phyloP scores from a whole-genome alignment of 2,888 invertebrate species.

The Polymixis lichenea region DNA sequence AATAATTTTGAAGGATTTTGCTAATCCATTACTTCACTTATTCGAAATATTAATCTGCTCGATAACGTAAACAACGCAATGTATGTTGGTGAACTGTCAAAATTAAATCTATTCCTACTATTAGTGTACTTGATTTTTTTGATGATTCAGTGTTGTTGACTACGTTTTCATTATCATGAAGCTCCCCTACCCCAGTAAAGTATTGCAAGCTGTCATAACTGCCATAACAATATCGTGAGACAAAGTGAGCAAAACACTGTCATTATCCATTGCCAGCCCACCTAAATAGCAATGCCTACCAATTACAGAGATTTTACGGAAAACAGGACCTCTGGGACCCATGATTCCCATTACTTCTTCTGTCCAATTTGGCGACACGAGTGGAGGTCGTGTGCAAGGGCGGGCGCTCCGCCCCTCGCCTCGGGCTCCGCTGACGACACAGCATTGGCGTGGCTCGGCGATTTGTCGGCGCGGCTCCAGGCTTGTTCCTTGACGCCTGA shows the following conservation, averaged over 20 bases:
- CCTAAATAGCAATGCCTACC: constrained; percentile 25
- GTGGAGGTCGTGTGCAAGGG: constrained; percentile 70
- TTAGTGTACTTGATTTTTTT: no score
- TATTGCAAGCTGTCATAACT: background rate
- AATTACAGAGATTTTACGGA: constrained; percentile 54
- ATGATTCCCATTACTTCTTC: constrained; percentile 56
- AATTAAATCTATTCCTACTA: no score
- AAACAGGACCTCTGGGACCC: constrained; percentile 48
- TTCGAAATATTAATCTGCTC: no score
- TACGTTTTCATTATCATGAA: background rate
- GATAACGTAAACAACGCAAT: no score
- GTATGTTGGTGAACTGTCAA: no score
- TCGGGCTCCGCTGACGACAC: constrained; percentile 78
- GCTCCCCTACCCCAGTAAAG: background rate
- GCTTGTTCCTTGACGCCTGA: constrained; percentile 65
- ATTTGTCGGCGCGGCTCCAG: constrained; percentile 56
- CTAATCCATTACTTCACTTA: no score
- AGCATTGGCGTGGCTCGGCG: constrained; percentile 78
- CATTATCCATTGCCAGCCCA: constrained; percentile 40
- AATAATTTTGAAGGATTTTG: no score
- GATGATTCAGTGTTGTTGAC: background rate
- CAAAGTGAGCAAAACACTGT: constrained; percentile 26
- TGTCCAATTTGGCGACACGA: constrained; percentile 65
- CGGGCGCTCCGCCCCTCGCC: constrained; percentile 79
- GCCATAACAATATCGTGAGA: background rate